Percentiles rank a stretch among this genome's conserved stretches.
These are phyloP conservation scores for Ailurus styani DNA, from an alignment of 2,113 vertebrate genomes.

Conservation along the genomic window DNA sequence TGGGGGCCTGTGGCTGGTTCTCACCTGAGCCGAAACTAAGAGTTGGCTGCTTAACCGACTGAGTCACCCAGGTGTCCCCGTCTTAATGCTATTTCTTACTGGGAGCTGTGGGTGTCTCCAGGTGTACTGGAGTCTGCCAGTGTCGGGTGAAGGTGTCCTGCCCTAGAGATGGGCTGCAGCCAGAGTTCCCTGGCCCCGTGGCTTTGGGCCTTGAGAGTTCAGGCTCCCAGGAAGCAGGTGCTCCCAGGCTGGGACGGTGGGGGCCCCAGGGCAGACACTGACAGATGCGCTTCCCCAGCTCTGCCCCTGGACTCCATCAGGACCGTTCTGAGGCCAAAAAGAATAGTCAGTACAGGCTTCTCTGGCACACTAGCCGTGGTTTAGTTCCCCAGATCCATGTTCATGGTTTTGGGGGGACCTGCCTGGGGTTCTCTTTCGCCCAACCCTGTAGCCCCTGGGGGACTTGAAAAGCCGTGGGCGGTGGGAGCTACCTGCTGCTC, in stretches of 20 bases:
- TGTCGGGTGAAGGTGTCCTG: neutral
- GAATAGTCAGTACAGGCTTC: neutral
- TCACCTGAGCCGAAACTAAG: neutral
- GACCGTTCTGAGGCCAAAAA: neutral
- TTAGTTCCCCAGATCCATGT: neutral
- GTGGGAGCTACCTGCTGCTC: neutral
- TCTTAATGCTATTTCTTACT: neutral
- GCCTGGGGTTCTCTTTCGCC: neutral
- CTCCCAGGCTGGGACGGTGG: neutral
- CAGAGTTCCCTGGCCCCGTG: neutral
- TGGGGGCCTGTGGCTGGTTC: neutral
- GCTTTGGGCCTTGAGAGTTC: neutral
- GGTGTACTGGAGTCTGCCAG: neutral
- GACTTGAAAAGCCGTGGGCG: neutral
- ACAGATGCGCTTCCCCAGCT: neutral
- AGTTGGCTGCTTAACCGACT: neutral
- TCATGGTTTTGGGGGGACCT: neutral
- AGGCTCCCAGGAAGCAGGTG: neutral
- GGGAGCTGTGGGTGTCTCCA: neutral
- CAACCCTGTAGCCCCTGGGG: neutral
- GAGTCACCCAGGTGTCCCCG: neutral
- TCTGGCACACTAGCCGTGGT: neutral
- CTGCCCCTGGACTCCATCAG: neutral
- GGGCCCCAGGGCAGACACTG: neutral
- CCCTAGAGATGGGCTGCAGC: neutral